These are phyloP conservation scores for Urophycis tenuis DNA, from an alignment of 2,797 vertebrate genomes.

Conservation along the genomic window DNA sequence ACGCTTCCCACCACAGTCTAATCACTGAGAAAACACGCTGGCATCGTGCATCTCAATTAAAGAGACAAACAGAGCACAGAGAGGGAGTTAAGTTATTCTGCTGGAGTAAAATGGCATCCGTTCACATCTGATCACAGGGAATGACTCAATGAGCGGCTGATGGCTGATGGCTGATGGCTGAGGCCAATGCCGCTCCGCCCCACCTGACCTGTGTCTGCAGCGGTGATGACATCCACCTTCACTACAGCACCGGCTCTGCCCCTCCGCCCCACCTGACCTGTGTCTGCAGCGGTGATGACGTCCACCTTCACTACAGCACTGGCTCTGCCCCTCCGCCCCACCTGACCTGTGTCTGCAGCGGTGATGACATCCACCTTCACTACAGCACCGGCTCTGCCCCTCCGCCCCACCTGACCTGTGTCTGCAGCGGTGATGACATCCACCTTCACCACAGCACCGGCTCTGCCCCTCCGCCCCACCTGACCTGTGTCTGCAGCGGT, in stretches of 20 bases:
- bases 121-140: slow-evolving; percentile 56
- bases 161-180: no score
- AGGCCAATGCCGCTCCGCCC: no score
- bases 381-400: no score
- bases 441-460: no score
- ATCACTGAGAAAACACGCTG: slow-evolving; percentile 47
- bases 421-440: no score
- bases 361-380: no score
- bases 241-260: slow-evolving; percentile 24
- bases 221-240: slow-evolving; percentile 67
- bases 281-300: no score
- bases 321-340: no score
- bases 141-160: slow-evolving; percentile 36
- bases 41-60: slow-evolving; percentile 49
- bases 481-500: no score
- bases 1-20: slow-evolving; percentile 44
- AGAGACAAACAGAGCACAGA: slow-evolving; percentile 55
- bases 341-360: slow-evolving; percentile 64
- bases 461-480: no score
- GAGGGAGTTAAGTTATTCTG: slow-evolving; percentile 54
- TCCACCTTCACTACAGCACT: slow-evolving; percentile 60
- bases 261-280: no score
- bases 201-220: slow-evolving; percentile 59
- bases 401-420: no score
- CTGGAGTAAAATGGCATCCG: slow-evolving; percentile 49